Conservation (phyloP, 2,113 vertebrate genomes). For the Hippopotamus amphibius region DNA sequence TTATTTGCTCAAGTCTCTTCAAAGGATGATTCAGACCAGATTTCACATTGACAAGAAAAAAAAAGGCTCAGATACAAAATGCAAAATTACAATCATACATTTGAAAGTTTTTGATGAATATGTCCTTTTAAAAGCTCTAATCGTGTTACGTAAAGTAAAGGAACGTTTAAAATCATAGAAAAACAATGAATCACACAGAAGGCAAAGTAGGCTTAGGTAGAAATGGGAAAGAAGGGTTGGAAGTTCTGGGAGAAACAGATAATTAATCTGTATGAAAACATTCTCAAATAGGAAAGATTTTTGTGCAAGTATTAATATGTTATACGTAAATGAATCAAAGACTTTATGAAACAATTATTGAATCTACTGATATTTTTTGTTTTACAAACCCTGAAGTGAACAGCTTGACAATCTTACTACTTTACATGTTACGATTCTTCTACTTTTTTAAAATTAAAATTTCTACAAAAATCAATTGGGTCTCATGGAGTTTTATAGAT, state of each 20-base stretch:
- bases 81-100: neutral
- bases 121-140: neutral
- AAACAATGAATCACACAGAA: neutral
- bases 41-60: neutral
- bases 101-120: neutral
- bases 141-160: neutral
- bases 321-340: neutral
- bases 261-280: neutral
- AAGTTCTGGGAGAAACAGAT: neutral
- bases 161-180: neutral
- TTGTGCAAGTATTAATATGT: neutral
- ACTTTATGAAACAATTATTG: neutral
- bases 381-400: neutral
- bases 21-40: neutral
- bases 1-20: neutral
- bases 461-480: neutral
- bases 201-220: neutral
- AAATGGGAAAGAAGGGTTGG: neutral
- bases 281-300: neutral
- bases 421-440: neutral
- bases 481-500: neutral
- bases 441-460: conserved; percentile 38
- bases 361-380: neutral
- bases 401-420: neutral
- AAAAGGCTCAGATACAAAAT: neutral